These are phyloP conservation scores for Mechanitis mazaeus DNA, from an alignment of 2,888 invertebrate genomes.

Conservation along the genomic window DNA sequence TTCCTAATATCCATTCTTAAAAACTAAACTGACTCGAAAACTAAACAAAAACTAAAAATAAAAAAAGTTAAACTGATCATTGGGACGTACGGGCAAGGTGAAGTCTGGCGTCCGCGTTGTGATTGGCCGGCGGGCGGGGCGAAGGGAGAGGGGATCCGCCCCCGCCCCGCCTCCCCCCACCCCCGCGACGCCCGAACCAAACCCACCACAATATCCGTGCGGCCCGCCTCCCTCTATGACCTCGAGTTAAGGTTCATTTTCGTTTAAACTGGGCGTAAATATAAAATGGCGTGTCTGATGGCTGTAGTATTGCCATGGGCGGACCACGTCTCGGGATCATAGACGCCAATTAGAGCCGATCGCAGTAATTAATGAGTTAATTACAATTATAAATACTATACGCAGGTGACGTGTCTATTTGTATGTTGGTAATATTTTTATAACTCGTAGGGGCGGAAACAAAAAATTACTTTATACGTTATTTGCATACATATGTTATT, in stretches of 20 bases:
- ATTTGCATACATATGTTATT: too few relatives aligned
- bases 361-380: conserved; percentile 57
- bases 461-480: too few relatives aligned
- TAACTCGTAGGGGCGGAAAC: too few relatives aligned
- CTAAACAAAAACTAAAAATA: conserved; percentile 43
- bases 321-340: conserved; percentile 62
- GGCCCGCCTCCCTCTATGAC: conserved; percentile 45
- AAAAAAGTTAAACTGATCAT: conserved; percentile 51
- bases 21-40: conserved; percentile 25
- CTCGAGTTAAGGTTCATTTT: conserved; percentile 42
- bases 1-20: conserved; percentile 26
- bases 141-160: conserved; percentile 64
- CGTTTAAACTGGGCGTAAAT: conserved; percentile 34
- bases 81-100: conserved; percentile 72
- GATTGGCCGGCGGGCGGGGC: conserved; percentile 64
- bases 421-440: not conserved
- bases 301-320: conserved; percentile 72
- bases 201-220: conserved; percentile 56
- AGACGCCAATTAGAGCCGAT: conserved; percentile 71
- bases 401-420: conserved; percentile 6
- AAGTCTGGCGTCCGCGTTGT: conserved; percentile 57
- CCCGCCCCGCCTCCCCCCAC: conserved; percentile 58
- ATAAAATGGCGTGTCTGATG: conserved; percentile 53
- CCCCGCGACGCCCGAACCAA: conserved; percentile 53
- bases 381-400: conserved; percentile 28